Percentiles rank a stretch among this genome's conserved stretches.
phyloP scores from a whole-genome alignment of 2,888 invertebrate species.

The Drepanosiphum platanoidis region DNA sequence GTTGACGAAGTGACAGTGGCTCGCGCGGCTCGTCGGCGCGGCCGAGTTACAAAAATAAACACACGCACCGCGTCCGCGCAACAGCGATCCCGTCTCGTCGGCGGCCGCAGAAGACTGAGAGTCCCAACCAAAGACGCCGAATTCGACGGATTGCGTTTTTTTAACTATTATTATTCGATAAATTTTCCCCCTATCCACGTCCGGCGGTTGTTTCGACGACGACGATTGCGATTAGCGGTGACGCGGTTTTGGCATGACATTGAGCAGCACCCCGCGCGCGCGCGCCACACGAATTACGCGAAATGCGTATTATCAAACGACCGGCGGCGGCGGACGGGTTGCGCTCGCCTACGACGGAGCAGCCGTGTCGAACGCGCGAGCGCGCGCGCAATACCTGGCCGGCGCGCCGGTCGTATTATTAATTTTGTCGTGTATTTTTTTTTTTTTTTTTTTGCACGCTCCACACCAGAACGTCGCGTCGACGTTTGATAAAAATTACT shows the following conservation, averaged over 20 bases:
- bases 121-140: background rate
- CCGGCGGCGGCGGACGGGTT: no score
- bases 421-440: background rate
- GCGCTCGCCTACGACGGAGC: no score
- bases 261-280: background rate
- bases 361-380: no score
- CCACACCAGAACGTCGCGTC: no score
- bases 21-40: constrained; percentile 11
- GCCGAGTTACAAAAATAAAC: constrained; percentile 30
- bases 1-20: background rate
- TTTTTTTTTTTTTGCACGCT: background rate
- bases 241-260: background rate
- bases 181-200: background rate
- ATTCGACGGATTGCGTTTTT: background rate
- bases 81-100: background rate
- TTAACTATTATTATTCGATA: no score
- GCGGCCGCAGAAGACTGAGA: background rate
- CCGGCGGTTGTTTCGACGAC: background rate
- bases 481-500: no score
- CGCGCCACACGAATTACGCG: background rate
- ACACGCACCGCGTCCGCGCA: background rate
- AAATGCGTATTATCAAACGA: no score
- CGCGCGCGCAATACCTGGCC: no score
- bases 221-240: background rate
- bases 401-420: no score